Evolutionary conservation across 2,888 invertebrate genomes (phyloP), one percentile per base, ranked within the genome.

Genomic region (Villa cingulata): DNA sequence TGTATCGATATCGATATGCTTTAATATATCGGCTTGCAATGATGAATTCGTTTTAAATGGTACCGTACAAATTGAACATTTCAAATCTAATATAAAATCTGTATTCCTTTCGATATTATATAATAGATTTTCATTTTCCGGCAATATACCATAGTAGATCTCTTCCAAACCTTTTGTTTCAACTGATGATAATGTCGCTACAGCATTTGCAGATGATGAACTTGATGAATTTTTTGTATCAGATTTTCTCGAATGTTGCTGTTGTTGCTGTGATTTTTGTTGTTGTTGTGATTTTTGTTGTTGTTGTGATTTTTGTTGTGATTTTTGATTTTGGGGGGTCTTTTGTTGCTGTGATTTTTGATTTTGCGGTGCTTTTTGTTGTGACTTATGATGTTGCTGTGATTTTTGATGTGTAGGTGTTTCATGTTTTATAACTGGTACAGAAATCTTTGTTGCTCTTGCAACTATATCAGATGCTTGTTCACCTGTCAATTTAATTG

Each of bases 21-120:
- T 72, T 54, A 78, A 78, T 46, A 89, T 61, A 66, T 90, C 89
- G 37, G 73, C 74, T 74, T 84, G 81, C 15, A 88, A 70, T 10
- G 75, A 69, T 16, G 80, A 72, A 66, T 86, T 87, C 58, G 83
- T 82, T 58, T 76, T 76, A 60, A 83, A 79, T 49, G 74, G 72
- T 42, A 72, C 71, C 45, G 74, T 68, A 63, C 86, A 86, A 39
- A 77, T 70, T 12, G 79, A 79, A 56, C 86, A 85, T 77, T 54
- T 51, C 18, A 59, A 52, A 7, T 57, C 51, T n/a, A 17, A 50
- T 5, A 53, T 48, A 17, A 53, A 54, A 17, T 54, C 55, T 1
- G 55, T 32, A 3, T 55, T 52, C 0, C 54, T 55, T 4, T 20
- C 40, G 9, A 40, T 12, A 38, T 59, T 55, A 40, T 58, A 57